Conservation (phyloP, 2,888 invertebrate genomes). For the Gastrophysa polygoni region DNA sequence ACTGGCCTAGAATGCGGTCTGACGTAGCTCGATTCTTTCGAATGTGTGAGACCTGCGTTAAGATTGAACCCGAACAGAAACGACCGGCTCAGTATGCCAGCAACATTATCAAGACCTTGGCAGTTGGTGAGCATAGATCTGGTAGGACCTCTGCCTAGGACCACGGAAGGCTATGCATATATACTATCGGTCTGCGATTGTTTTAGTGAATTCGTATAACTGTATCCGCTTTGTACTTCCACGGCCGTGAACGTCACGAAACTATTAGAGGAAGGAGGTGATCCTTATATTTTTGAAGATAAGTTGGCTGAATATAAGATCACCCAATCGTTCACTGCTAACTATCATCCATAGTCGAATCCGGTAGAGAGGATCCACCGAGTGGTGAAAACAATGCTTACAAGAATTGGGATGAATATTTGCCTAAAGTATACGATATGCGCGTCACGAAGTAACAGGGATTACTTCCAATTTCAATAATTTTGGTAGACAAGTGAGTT, state of each 20-base stretch:
- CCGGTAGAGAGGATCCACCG: not conserved
- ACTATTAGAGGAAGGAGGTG: conserved; percentile 6
- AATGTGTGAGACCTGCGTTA: conserved; percentile 8
- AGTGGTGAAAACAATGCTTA: not conserved
- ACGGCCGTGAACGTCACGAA: not conserved
- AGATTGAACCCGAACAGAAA: conserved; percentile 22
- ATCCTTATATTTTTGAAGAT: not conserved
- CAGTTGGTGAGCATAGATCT: conserved; percentile 18
- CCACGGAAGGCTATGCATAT: conserved; percentile 8
- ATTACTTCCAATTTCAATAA: not conserved
- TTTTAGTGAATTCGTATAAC: conserved; percentile 14
- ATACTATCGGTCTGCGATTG: conserved; percentile 18
- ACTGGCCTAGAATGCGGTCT: conserved; percentile 10
- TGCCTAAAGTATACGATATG: not conserved
- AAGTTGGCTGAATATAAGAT: not conserved
- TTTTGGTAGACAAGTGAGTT: not conserved
- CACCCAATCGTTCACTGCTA: not conserved
- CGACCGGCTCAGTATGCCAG: conserved; percentile 12
- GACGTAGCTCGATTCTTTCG: conserved; percentile 6
- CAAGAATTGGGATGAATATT: not conserved
- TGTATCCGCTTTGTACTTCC: conserved; percentile 9
- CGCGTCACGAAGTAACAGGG: not conserved
- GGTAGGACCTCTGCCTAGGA: conserved; percentile 19
- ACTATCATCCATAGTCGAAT: not conserved
- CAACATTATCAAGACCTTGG: conserved; percentile 20